phyloP scores from a whole-genome alignment of 2,797 vertebrate genomes.

The Danio tinwini region DNA sequence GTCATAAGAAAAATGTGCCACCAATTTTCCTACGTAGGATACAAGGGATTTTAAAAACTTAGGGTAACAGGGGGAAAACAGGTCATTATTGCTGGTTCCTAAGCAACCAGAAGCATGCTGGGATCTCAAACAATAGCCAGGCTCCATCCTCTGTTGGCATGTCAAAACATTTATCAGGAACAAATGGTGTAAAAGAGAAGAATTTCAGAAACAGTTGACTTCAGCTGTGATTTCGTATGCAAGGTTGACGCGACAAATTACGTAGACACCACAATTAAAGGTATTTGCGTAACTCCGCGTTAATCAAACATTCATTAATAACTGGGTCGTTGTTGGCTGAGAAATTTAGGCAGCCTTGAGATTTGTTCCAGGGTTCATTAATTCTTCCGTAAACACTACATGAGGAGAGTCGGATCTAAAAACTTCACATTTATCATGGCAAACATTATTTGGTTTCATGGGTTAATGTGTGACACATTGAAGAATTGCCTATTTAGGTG shows the following conservation, averaged over 20 bases:
- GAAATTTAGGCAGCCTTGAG: conserved; percentile 23
- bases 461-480: conserved; percentile 50
- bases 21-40: conserved; percentile 60
- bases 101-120: conserved; percentile 73
- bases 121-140: conserved; percentile 66
- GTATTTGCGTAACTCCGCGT: conserved; percentile 11
- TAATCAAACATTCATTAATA: conserved; percentile 46
- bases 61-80: conserved; percentile 49
- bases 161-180: conserved; percentile 74
- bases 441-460: conserved; percentile 50
- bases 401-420: conserved; percentile 47
- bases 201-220: conserved; percentile 59
- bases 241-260: conserved; percentile 2
- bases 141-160: conserved; percentile 64
- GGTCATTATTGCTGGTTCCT: conserved; percentile 71
- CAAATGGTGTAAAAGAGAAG: conserved; percentile 64
- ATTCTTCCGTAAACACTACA: conserved; percentile 39
- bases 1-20: conserved; percentile 60
- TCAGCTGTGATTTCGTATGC: conserved; percentile 7
- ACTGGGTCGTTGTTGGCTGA: conserved; percentile 19
- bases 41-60: conserved; percentile 50
- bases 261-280: not conserved
- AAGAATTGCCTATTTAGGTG: conserved; percentile 51
- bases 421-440: conserved; percentile 52
- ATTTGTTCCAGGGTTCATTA: conserved; percentile 54